Conservation (phyloP, 2,797 vertebrate species). For the Bovichtus variegatus region DNA sequence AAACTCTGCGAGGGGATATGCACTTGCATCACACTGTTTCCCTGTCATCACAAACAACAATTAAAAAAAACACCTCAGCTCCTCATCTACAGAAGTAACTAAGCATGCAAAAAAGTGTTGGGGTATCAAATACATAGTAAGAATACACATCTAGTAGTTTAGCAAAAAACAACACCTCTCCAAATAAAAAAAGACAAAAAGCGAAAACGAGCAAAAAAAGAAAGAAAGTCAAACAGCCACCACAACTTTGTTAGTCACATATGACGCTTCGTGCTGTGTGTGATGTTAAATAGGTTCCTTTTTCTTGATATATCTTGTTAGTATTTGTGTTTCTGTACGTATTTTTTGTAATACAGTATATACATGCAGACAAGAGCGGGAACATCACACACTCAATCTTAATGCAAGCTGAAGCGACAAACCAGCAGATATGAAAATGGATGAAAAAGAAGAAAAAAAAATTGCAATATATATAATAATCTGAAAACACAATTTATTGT, state of each 20-base stretch:
- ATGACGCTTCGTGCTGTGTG: conserved; percentile 77
- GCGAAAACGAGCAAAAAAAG: conserved; percentile 25
- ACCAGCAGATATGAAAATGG: conserved; percentile 71
- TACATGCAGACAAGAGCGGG: conserved; percentile 76
- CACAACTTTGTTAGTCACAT: conserved; percentile 76
- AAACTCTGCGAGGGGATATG: conserved; percentile 53
- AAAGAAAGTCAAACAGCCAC: conserved; percentile 63
- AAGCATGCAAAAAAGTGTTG: conserved; percentile 84
- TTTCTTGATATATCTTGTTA: conserved; percentile 73
- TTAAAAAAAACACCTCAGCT: conserved; percentile 74
- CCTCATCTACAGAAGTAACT: conserved; percentile 73
- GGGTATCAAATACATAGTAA: conserved; percentile 85
- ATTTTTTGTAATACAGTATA: conserved; percentile 73
- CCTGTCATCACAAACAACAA: conserved; percentile 65
- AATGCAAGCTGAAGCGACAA: conserved; percentile 67
- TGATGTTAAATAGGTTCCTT: conserved; percentile 76
- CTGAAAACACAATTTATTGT: conserved; percentile 46
- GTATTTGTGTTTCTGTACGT: conserved; percentile 73
- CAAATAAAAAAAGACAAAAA: conserved; percentile 57
- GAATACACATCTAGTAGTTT: conserved; percentile 82
- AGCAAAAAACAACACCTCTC: conserved; percentile 78
- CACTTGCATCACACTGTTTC: conserved; percentile 57
- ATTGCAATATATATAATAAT: conserved; percentile 25
- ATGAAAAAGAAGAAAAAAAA: conserved; percentile 45
- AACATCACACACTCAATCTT: conserved; percentile 72